A percentile compares a stretch with the other conserved stretches of the same genome.
phyloP scores from a whole-genome alignment of 2,113 vertebrate genomes.

The Sinocyclocheilus anophthalmus region DNA sequence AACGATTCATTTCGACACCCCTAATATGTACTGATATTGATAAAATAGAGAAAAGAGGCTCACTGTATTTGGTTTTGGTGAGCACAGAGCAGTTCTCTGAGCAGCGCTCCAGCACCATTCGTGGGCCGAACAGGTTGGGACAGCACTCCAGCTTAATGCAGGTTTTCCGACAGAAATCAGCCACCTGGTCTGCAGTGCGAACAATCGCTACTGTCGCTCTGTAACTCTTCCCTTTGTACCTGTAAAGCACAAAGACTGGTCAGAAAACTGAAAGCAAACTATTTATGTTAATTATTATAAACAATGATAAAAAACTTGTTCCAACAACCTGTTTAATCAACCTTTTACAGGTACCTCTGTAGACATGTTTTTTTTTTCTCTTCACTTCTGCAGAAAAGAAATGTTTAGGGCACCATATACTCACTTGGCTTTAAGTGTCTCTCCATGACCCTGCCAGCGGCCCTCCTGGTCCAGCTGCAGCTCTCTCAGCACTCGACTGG shows the following conservation, averaged over 20 bases:
- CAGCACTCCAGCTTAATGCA: constrained; percentile 97
- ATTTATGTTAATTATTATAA: constrained; percentile 4
- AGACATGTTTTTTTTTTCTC: neutral
- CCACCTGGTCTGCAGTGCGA: constrained; percentile 90
- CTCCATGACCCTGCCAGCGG: constrained; percentile 91
- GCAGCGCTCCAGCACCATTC: constrained; percentile 94
- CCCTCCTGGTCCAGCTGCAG: constrained; percentile 94
- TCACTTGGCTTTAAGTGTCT: constrained; percentile 98
- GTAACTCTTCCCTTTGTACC: constrained; percentile 98
- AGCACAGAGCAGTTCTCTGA: constrained; percentile 97
- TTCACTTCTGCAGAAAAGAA: neutral
- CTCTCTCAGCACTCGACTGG: constrained; percentile 93
- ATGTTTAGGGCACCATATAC: constrained; percentile 43
- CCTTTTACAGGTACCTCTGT: neutral
- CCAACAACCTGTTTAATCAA: neutral
- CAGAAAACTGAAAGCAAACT: constrained; percentile 11
- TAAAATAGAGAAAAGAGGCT: constrained; percentile 62
- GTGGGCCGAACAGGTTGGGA: constrained; percentile 94
- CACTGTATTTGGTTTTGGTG: constrained; percentile 99
- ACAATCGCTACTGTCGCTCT: constrained; percentile 95
- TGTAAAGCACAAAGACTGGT: constrained; percentile 55
- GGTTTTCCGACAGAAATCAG: constrained; percentile 94
- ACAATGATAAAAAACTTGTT: constrained; percentile 2
- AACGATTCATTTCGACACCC: too few relatives aligned
- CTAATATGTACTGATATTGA: too few relatives aligned